phyloP scores from a whole-genome alignment of 2,797 vertebrate species.

The Lutjanus campechanus region DNA sequence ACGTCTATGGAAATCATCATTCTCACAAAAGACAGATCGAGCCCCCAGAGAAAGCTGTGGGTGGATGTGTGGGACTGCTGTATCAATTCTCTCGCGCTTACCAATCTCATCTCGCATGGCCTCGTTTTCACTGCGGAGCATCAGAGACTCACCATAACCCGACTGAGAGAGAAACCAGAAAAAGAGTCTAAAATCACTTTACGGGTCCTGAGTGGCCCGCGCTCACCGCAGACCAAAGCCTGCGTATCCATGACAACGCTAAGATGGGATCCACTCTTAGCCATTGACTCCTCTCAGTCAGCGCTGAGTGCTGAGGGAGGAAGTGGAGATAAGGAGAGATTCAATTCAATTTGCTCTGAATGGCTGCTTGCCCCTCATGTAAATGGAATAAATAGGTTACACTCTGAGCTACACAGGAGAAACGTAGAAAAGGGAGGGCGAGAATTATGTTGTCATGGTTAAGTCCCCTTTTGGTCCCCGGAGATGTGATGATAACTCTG shows the following conservation, averaged over 20 bases:
- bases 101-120: slow-evolving; percentile 61
- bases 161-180: slow-evolving; percentile 48
- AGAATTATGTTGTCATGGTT: slow-evolving; percentile 57
- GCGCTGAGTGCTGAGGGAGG: slow-evolving; percentile 70
- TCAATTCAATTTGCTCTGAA: slow-evolving; percentile 81
- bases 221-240: slow-evolving; percentile 75
- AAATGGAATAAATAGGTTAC: slow-evolving; percentile 79
- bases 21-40: slow-evolving; percentile 68
- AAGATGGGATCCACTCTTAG: slow-evolving; percentile 77
- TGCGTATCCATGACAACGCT: slow-evolving; percentile 84
- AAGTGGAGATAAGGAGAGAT: slow-evolving; percentile 79
- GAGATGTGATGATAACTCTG: slow-evolving; percentile 42
- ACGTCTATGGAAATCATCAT: slow-evolving; percentile 62
- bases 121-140: slow-evolving; percentile 57
- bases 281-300: slow-evolving; percentile 79
- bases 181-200: slow-evolving; percentile 74
- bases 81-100: slow-evolving; percentile 45
- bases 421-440: slow-evolving; percentile 23
- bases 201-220: slow-evolving; percentile 63
- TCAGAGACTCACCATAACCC: slow-evolving; percentile 71
- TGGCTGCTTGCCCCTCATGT: slow-evolving; percentile 72
- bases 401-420: slow-evolving; percentile 49
- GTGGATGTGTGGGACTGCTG: slow-evolving; percentile 67
- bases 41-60: slow-evolving; percentile 66
- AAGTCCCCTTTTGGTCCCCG: slow-evolving; percentile 35